Base-by-base conservation (phyloP, 1,140 invertebrate species). In the Drosophila virilis region DNA sequence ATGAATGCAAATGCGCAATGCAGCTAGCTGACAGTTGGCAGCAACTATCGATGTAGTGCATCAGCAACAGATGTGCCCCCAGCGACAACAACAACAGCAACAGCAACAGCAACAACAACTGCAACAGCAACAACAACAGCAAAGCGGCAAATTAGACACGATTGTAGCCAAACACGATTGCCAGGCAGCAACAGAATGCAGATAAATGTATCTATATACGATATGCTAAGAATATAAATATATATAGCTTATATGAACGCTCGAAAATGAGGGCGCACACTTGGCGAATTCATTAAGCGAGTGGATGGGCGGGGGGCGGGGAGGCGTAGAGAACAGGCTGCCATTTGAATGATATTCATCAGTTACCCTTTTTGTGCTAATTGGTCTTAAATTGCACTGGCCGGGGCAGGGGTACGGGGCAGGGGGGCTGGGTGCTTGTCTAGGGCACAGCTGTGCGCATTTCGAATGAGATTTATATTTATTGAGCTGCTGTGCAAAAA, bases 1-100 rank as follows among this genome's bases (percentile, higher is more conserved):
- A 86, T 86, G 83, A 88, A 86, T 86, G 83, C 83, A 88, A 85
- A 86, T 85, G 78, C 60, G 59, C 77, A 82, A 82, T 78, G 82
- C 78, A 72, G 64, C 58, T 45, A 37, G 52, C 66, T 52, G 60
- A 71, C 68, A 71, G 60, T 64, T 73, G 68, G 22, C 50, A 43
- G 51, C 67, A 59, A 59, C 82, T 81, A 86, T 86, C 83, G 83
- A 86, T 86, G 83, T 86, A 86, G 83, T 86, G 82, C 82, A 86
- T 86, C 82, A 77, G 71, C 67, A 48, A 46, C 67, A 75, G 48
- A 57, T 57, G 54, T 42, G 54, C 54, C 54, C 22, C 54, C 60
- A 42, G 13, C 46, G 61, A 33, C 67, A 80, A 40, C 57, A 68
- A 35, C 66, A 32, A 28, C 43, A 65, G 32, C 65, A 80, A 32